A percentile compares a stretch with the other conserved stretches of the same genome.
These are phyloP conservation scores for Tiliacea citrago DNA, from an alignment of 2,888 invertebrate species.

Conservation along the genomic window DNA sequence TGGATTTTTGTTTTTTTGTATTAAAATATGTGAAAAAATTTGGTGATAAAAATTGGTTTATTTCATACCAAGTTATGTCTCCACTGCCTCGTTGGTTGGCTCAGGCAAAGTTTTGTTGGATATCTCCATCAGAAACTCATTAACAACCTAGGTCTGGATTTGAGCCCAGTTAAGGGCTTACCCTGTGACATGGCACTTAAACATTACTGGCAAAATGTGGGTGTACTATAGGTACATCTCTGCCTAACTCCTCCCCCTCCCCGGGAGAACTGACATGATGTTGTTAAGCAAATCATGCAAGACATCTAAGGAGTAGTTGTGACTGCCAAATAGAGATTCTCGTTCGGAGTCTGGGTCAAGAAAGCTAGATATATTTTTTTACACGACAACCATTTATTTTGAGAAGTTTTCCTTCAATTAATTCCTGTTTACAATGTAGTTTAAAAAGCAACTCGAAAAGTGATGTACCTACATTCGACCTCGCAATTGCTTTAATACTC, in stretches of 20 bases:
- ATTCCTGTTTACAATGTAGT: no score
- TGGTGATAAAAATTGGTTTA: neutral
- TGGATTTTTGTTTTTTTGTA: constrained; percentile 15
- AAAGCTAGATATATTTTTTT: no score
- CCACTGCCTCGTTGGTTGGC: no score
- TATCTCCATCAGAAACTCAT: neutral
- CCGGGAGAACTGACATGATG: neutral
- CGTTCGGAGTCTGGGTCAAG: no score
- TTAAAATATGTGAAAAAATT: neutral
- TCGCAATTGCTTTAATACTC: neutral
- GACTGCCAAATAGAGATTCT: neutral
- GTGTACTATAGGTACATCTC: neutral
- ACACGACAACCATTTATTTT: no score
- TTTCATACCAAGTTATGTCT: neutral
- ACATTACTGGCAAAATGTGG: neutral
- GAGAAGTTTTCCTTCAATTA: no score
- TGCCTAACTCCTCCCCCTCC: neutral
- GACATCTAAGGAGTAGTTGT: neutral
- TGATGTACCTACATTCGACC: neutral
- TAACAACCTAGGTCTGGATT: no score
- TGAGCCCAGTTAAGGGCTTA: no score
- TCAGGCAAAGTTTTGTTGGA: neutral
- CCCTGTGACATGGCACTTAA: neutral
- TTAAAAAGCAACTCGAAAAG: no score
- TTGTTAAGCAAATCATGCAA: neutral